phyloP scores from a whole-genome alignment of 2,888 invertebrate species.

The Dynastes hyllus region DNA sequence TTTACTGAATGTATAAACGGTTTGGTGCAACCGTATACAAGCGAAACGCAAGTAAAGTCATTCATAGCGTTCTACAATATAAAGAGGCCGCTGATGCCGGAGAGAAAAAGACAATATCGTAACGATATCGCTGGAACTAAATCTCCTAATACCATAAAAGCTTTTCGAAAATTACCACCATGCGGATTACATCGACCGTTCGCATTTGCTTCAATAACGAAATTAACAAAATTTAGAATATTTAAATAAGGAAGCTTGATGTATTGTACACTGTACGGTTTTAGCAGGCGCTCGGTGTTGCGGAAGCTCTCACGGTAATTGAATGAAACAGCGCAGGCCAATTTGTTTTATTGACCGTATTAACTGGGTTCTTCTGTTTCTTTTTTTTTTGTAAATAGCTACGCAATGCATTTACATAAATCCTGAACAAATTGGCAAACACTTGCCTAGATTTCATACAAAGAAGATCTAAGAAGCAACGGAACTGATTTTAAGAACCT shows the following conservation, averaged over 20 bases:
- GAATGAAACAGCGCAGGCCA: neutral
- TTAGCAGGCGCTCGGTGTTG: neutral
- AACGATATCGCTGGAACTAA: conserved; percentile 5
- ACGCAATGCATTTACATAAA: no score
- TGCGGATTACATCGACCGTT: neutral
- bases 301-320: conserved; percentile 27
- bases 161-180: conserved; percentile 25
- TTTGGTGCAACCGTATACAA: neutral
- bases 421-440: no score
- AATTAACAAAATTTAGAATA: conserved; percentile 21
- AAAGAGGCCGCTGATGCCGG: conserved; percentile 16
- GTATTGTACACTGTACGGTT: neutral
- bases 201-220: neutral
- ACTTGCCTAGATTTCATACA: no score
- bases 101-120: conserved; percentile 24
- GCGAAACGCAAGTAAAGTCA: neutral
- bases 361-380: no score
- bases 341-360: conserved; percentile 9
- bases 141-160: conserved; percentile 28
- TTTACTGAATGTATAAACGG: neutral
- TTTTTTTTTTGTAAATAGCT: no score
- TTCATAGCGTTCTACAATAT: conserved; percentile 3
- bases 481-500: no score
- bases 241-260: conserved; percentile 2
- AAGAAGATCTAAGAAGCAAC: no score